Evolutionary conservation across 2,888 invertebrate species (phyloP).

Genomic region (Aporophyla nigra): DNA sequence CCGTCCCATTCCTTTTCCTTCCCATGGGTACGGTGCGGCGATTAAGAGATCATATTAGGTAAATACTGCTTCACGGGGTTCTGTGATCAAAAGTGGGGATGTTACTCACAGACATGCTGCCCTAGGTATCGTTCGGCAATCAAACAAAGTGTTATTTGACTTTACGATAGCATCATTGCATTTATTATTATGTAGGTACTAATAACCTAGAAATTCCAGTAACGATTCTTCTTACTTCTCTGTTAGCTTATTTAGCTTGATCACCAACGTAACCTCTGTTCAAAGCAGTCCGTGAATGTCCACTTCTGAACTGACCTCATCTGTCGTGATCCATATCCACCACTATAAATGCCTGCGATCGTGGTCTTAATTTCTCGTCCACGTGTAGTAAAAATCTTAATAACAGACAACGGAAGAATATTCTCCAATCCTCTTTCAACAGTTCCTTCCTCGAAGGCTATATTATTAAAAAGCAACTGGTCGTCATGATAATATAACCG

Average conservation of each 20-base stretch:
- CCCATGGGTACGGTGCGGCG: neutral
- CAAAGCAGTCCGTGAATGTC: neutral
- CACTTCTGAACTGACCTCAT: neutral
- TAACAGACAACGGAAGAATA: neutral
- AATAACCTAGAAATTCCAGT: neutral
- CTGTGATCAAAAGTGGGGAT: neutral
- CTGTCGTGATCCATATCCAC: neutral
- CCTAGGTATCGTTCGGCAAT: neutral
- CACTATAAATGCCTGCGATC: neutral
- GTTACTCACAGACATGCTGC: neutral
- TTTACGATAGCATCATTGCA: no score
- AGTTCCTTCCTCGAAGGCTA: slow-evolving; percentile 13
- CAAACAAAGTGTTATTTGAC: neutral
- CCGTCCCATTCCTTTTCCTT: slow-evolving; percentile 19
- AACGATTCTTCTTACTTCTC: neutral
- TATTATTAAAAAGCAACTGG: slow-evolving; percentile 50
- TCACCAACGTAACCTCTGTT: neutral
- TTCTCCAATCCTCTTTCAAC: neutral
- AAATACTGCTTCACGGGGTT: slow-evolving; percentile 11
- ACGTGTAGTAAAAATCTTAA: neutral
- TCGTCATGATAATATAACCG: slow-evolving; percentile 54
- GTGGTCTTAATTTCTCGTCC: neutral
- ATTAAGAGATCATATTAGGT: slow-evolving; percentile 34
- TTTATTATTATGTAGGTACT: neutral
- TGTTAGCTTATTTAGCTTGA: neutral